phyloP scores from a whole-genome alignment of 2,888 invertebrate species.

The Incurvaria masculella region DNA sequence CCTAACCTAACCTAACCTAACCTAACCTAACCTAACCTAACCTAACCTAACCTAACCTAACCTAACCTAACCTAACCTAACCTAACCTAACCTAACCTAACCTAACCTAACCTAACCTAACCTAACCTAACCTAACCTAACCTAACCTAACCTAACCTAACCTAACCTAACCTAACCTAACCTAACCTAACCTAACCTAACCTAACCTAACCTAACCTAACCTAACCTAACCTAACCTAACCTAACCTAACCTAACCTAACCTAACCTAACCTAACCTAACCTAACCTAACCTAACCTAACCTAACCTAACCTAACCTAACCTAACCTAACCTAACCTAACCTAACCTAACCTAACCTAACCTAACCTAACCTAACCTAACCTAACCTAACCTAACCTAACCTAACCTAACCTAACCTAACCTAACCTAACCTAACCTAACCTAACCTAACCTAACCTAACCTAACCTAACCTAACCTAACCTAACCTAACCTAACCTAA shows the following conservation, averaged over 20 bases:
- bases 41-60: constrained; percentile 12
- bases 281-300: constrained; percentile 13
- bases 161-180: constrained; percentile 12
- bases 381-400: constrained; percentile 13
- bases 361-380: constrained; percentile 16
- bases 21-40: constrained; percentile 12
- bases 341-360: constrained; percentile 16
- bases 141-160: constrained; percentile 12
- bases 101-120: constrained; percentile 12
- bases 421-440: constrained; percentile 12
- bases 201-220: constrained; percentile 11
- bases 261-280: constrained; percentile 13
- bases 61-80: constrained; percentile 10
- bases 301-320: constrained; percentile 13
- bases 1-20: constrained; percentile 13
- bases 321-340: constrained; percentile 14
- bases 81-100: constrained; percentile 11
- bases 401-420: constrained; percentile 13
- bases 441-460: constrained; percentile 12
- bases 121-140: constrained; percentile 12
- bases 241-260: constrained; percentile 12
- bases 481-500: constrained; percentile 7
- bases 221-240: constrained; percentile 12
- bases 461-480: constrained; percentile 4
- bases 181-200: constrained; percentile 12